Evolutionary conservation across 2,888 invertebrate genomes (phyloP).

Genomic region (Hirtodrosophila histrioides): DNA sequence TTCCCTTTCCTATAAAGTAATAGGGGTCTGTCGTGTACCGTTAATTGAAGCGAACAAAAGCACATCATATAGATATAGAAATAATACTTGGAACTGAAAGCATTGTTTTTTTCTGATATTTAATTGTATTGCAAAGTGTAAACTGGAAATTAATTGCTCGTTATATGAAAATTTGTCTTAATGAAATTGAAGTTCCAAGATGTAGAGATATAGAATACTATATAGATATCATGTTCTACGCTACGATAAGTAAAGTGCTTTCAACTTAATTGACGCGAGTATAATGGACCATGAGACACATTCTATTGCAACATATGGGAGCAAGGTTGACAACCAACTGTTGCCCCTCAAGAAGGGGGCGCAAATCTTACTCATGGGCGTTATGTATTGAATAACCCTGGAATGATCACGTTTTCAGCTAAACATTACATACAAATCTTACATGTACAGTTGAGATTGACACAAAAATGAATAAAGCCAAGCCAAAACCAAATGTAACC

Average conservation of each 20-base stretch:
- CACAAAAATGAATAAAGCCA: neutral
- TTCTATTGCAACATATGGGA: constrained; percentile 12
- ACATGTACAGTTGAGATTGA: neutral
- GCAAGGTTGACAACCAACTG: constrained; percentile 8
- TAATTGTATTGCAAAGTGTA: too few species aligned
- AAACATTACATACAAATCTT: neutral
- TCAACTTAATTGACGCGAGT: constrained; percentile 50
- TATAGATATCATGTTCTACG: constrained; percentile 1
- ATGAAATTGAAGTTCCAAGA: constrained; percentile 17
- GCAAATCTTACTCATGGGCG: neutral
- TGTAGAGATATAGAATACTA: constrained; percentile 4
- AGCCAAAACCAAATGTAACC: constrained; percentile 2
- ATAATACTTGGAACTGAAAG: neutral
- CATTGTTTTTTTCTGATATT: neutral
- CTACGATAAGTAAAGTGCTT: constrained; percentile 57
- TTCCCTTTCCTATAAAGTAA: neutral
- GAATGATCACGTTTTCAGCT: constrained; percentile 43
- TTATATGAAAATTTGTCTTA: constrained; percentile 4
- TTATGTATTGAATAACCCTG: constrained; percentile 29
- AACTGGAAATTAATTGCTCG: neutral
- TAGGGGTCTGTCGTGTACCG: neutral
- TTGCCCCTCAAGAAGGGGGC: too few species aligned
- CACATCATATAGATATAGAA: constrained; percentile 9
- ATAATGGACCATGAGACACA: constrained; percentile 23
- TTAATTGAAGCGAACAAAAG: constrained; percentile 9